Percentiles rank a stretch among this genome's conserved stretches.
Evolutionary conservation across 1,140 invertebrate species (phyloP).

Genomic region (Thaumatotibia leucotreta): DNA sequence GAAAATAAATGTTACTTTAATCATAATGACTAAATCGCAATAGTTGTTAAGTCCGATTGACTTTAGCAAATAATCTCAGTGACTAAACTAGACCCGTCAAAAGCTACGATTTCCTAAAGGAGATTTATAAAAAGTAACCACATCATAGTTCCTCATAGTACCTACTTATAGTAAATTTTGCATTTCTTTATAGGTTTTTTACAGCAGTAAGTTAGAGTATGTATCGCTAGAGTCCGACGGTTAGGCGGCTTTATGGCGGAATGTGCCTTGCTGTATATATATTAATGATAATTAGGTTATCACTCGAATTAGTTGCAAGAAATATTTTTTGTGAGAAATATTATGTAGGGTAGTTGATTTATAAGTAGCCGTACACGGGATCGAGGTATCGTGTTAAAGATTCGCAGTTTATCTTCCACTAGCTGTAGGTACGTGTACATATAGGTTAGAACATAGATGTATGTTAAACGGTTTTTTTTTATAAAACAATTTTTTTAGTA

Average conservation of each 20-base stretch:
- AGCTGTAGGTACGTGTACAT: slow-evolving; percentile 64
- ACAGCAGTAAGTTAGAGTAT: slow-evolving; percentile 67
- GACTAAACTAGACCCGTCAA: slow-evolving; percentile 68
- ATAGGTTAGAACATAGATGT: slow-evolving; percentile 61
- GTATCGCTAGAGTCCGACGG: slow-evolving; percentile 49
- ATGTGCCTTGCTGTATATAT: slow-evolving; percentile 77
- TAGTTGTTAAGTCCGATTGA: slow-evolving; percentile 26
- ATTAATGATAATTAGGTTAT: slow-evolving; percentile 70
- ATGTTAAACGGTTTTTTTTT: slow-evolving; percentile 56
- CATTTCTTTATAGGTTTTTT: slow-evolving; percentile 71
- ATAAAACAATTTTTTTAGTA: slow-evolving; percentile 65
- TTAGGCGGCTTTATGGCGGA: slow-evolving; percentile 74
- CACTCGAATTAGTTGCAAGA: slow-evolving; percentile 76
- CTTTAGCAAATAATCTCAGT: slow-evolving; percentile 58
- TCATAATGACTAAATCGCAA: background rate
- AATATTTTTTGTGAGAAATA: slow-evolving; percentile 74
- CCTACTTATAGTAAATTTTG: slow-evolving; percentile 75
- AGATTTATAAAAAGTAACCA: slow-evolving; percentile 61
- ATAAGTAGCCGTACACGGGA: slow-evolving; percentile 56
- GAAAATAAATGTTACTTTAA: slow-evolving; percentile 9
- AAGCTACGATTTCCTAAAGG: slow-evolving; percentile 47
- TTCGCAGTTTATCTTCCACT: slow-evolving; percentile 75
- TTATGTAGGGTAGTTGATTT: slow-evolving; percentile 66
- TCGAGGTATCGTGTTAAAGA: slow-evolving; percentile 69
- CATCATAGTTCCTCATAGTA: slow-evolving; percentile 75